Conservation (phyloP, 2,888 invertebrate genomes). For the Morpho achilles region DNA sequence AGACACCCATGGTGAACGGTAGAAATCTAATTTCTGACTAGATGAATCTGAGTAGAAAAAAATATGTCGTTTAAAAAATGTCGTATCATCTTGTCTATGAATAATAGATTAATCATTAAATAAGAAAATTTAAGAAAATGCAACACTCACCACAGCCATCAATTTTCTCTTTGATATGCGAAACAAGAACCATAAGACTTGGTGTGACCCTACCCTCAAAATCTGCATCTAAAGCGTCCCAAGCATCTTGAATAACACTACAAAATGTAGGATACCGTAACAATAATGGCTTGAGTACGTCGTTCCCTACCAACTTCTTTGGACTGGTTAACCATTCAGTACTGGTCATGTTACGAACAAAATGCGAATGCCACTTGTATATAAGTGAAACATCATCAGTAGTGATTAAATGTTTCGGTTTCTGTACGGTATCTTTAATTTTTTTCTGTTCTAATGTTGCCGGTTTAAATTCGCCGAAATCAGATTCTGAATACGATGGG, state of each 20-base stretch:
- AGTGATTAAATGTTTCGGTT: constrained; percentile 54
- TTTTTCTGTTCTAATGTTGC: constrained; percentile 71
- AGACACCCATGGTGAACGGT: constrained; percentile 88
- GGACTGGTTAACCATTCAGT: constrained; percentile 80
- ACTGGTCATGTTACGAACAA: constrained; percentile 77
- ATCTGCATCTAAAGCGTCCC: constrained; percentile 72
- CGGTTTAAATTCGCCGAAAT: constrained; percentile 84
- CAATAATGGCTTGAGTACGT: constrained; percentile 68
- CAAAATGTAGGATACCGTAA: constrained; percentile 81
- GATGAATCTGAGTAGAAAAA: constrained; percentile 38
- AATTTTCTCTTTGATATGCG: constrained; percentile 70
- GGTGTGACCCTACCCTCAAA: constrained; percentile 76
- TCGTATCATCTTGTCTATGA: no score
- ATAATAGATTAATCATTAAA: background rate
- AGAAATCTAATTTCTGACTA: constrained; percentile 82
- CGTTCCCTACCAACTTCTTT: constrained; percentile 60
- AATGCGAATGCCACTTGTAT: constrained; percentile 79
- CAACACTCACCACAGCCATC: constrained; percentile 57
- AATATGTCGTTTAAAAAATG: background rate
- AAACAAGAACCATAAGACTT: constrained; percentile 79
- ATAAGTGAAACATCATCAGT: constrained; percentile 79
- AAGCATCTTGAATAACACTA: constrained; percentile 69
- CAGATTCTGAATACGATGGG: constrained; percentile 82
- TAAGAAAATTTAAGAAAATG: background rate
- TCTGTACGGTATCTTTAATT: constrained; percentile 40